phyloP scores from a whole-genome alignment of 1,140 invertebrate genomes.

The Oncopodura yosiiana region DNA sequence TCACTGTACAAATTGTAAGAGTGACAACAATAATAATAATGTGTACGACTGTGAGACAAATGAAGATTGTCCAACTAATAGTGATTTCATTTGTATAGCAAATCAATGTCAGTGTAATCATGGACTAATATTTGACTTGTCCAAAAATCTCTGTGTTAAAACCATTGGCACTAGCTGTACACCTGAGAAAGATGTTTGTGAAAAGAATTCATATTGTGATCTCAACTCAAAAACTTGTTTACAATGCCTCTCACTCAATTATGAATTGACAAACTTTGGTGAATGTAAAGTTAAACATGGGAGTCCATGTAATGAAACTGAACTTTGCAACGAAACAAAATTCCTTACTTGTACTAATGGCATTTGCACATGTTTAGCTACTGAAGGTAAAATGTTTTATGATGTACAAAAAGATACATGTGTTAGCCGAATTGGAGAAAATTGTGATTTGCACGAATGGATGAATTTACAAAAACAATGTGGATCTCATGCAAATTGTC shows the following conservation, averaged over 20 bases:
- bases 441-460: not conserved
- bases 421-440: not conserved
- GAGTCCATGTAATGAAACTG: not conserved
- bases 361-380: too few species aligned
- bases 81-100: too few species aligned
- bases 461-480: conserved; percentile 1
- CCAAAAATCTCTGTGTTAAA: not conserved
- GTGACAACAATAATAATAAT: too few species aligned
- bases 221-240: not conserved
- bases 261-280: not conserved
- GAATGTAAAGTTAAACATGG: not conserved
- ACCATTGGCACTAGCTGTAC: not conserved
- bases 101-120: not conserved
- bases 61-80: too few species aligned
- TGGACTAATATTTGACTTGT: not conserved
- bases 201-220: not conserved
- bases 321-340: not conserved
- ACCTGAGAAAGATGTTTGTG: not conserved
- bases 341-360: not conserved
- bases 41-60: too few species aligned
- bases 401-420: not conserved
- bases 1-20: too few species aligned
- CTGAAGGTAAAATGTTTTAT: not conserved
- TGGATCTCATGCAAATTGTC: conserved; percentile 2
- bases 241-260: not conserved